Base-by-base conservation (phyloP, 2,113 vertebrate species). In the Ornithorhynchus anatinus region DNA sequence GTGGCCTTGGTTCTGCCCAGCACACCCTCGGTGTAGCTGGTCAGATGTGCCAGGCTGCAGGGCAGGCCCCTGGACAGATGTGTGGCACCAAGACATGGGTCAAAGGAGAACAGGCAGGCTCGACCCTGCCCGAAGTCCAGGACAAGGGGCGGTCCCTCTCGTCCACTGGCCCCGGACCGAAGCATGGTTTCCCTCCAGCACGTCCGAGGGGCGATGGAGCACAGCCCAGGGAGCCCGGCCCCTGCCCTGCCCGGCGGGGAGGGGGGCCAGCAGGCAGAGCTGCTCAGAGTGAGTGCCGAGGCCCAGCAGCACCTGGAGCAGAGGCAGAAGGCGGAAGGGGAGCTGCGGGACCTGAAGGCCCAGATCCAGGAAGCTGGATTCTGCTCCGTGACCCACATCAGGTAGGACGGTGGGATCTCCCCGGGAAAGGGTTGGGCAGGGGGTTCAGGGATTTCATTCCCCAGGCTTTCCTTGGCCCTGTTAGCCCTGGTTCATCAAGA, bases 331-430 rank as follows among this genome's bases (percentile, higher is more conserved):
- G 94, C 96, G 2, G 94, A 96, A 87, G 73, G 84, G 20, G 93
- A 97, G 61, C 92, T 97, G 80, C 86, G 72, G 15, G 94, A 96
- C 72, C 90, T 98, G 57, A 97, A 96, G 91, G 85, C 84, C 5
- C 96, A 97, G 88, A 93, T 96, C 69, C 93, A 95, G 80, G 95
- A 95, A 87, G 90, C 94, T 0, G 96, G 96, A 22, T 97, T 96
- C 90, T 93, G 92, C 51, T 96, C 96, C 0, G 89, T 97, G 11
- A 95, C 95, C 39, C 95, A 97, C 63, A 95, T 97, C 89, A 97
- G 96, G 97, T 95, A 69, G 63, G 59, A 47, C 5, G 10, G 29
- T 1, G 6, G n/a, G n/a, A n/a, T n/a, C n/a, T 11, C 15, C 16
- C 8, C 33, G 71, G 14, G 13, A 8, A 8, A 14, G 10, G 20